Conservation (phyloP, 2,113 vertebrate species). For the Pachypanchax playfairii region DNA sequence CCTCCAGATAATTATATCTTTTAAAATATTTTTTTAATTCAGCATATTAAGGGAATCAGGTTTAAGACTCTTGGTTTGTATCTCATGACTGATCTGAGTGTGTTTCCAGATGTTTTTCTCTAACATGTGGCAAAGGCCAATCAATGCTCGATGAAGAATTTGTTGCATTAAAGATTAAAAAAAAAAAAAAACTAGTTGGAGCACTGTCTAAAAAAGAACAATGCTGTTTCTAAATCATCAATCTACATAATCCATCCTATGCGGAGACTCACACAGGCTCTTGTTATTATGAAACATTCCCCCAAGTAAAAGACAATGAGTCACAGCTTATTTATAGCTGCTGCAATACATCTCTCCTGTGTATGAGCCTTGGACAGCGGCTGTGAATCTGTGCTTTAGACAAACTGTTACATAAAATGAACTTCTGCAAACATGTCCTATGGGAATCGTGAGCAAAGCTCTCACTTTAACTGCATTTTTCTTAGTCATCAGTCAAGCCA, state of each 20-base stretch:
- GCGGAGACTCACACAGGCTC: conserved; percentile 8
- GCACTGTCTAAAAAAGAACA: neutral
- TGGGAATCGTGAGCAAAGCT: conserved; percentile 28
- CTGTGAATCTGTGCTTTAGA: conserved; percentile 47
- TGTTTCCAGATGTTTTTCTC: conserved; percentile 33
- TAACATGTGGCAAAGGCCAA: conserved; percentile 4
- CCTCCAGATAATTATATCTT: no score
- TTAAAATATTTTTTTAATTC: no score
- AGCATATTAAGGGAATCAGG: conserved; percentile 56
- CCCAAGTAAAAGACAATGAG: conserved; percentile 68
- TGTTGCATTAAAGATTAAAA: neutral
- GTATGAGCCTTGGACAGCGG: conserved; percentile 23
- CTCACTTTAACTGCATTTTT: conserved; percentile 46
- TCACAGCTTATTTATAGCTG: conserved; percentile 70
- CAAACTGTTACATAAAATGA: conserved; percentile 56
- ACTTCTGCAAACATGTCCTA: conserved; percentile 37
- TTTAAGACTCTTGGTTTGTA: conserved; percentile 52
- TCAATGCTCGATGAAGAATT: no score
- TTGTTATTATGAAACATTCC: conserved; percentile 69
- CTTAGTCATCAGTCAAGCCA: conserved; percentile 35
- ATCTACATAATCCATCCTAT: conserved; percentile 28
- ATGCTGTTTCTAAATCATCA: conserved; percentile 8
- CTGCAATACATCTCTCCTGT: conserved; percentile 56
- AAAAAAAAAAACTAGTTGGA: neutral
- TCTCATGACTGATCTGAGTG: conserved; percentile 21